Evolutionary conservation across 1,140 invertebrate genomes (phyloP).

Genomic region (Pseudomyrmex gracilis): DNA sequence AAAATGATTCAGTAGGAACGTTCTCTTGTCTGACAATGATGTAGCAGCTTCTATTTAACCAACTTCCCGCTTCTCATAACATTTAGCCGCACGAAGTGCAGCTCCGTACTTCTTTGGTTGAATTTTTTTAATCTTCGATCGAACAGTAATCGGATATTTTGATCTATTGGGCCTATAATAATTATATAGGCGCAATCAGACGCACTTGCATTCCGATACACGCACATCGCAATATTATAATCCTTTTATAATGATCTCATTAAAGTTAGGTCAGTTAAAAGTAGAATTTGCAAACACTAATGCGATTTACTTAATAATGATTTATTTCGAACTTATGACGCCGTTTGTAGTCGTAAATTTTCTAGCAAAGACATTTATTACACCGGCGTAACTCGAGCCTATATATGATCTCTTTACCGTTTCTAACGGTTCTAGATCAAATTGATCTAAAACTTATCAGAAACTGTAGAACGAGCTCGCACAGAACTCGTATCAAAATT

Average conservation of each 20-base stretch:
- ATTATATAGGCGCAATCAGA: not conserved
- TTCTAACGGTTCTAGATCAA: slow-evolving; percentile 19
- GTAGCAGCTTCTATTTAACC: slow-evolving; percentile 55
- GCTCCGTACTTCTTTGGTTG: slow-evolving; percentile 46
- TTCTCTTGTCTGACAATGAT: slow-evolving; percentile 46
- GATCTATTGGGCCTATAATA: not conserved
- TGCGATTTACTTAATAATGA: slow-evolving; percentile 75
- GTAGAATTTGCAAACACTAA: slow-evolving; percentile 71
- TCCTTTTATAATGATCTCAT: slow-evolving; percentile 69
- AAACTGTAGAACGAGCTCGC: too few species aligned
- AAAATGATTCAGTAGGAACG: slow-evolving; percentile 61
- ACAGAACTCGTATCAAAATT: too few species aligned
- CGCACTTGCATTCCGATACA: not conserved
- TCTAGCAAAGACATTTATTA: slow-evolving; percentile 62
- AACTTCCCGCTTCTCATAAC: slow-evolving; percentile 55
- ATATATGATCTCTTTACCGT: slow-evolving; percentile 36
- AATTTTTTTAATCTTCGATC: slow-evolving; percentile 46
- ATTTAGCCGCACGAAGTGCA: slow-evolving; percentile 53
- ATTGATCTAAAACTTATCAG: too few species aligned
- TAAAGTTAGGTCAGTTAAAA: slow-evolving; percentile 66
- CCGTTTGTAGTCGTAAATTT: slow-evolving; percentile 65
- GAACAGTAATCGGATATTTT: slow-evolving; percentile 49
- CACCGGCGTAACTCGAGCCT: slow-evolving; percentile 41
- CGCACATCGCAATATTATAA: slow-evolving; percentile 60
- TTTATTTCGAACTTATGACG: slow-evolving; percentile 64